These are phyloP conservation scores for Automeris io DNA, from an alignment of 2,888 invertebrate species.

Conservation along the genomic window DNA sequence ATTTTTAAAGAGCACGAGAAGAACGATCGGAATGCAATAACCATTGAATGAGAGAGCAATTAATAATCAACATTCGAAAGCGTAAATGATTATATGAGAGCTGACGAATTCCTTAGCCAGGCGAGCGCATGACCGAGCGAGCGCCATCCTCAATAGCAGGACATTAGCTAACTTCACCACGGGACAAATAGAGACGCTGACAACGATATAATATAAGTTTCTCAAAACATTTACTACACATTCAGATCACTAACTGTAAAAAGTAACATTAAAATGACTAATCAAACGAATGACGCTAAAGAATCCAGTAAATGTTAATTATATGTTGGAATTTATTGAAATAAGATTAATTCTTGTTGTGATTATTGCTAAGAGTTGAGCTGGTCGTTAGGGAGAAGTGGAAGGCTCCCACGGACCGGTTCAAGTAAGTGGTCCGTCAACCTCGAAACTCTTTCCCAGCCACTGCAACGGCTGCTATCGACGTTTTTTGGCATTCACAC, in stretches of 20 bases:
- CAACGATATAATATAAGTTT: neutral
- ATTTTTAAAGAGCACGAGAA: constrained; percentile 40
- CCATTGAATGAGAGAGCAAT: constrained; percentile 61
- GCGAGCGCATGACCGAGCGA: constrained; percentile 26
- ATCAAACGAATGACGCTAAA: constrained; percentile 65
- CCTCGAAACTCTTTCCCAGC: constrained; percentile 23
- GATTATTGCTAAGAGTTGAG: constrained; percentile 44
- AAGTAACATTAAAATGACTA: constrained; percentile 64
- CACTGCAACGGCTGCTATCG: constrained; percentile 6
- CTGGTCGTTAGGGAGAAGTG: constrained; percentile 38
- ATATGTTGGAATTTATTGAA: constrained; percentile 62
- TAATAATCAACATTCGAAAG: constrained; percentile 68
- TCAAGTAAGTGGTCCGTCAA: constrained; percentile 47
- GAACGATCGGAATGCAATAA: constrained; percentile 55
- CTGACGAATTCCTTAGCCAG: constrained; percentile 51
- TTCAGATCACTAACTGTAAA: constrained; percentile 66
- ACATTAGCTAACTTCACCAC: constrained; percentile 38
- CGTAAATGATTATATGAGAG: constrained; percentile 65
- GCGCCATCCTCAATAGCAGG: constrained; percentile 18
- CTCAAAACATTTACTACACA: constrained; percentile 50
- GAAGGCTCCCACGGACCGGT: constrained; percentile 54
- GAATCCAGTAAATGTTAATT: constrained; percentile 66
- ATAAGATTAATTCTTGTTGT: constrained; percentile 53
- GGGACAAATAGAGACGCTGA: constrained; percentile 28
- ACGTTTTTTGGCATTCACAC: constrained; percentile 1